Base-by-base conservation (phyloP, 2,888 invertebrate species). In the Hetaerina titia region DNA sequence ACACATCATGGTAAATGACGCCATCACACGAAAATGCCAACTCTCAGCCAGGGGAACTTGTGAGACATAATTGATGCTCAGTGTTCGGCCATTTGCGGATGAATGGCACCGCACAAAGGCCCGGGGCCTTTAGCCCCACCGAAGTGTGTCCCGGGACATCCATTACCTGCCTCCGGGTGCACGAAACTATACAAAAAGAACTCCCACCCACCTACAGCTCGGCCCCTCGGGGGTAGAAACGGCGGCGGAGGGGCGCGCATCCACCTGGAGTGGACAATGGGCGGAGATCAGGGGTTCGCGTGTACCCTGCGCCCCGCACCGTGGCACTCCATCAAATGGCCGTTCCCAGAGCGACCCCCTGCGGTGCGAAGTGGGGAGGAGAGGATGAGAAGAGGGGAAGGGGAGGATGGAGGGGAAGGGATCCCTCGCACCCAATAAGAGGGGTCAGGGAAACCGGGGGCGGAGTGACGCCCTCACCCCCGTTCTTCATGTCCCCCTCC, bases 291-390 rank as follows among this genome's bases (percentile, higher is more conserved):
- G n/a, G 69, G n/a, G n/a, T 22, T 13, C n/a, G 22, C 9, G 22
- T 69, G n/a, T 6, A 7, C 22, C 69, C 69, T 22, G n/a, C n/a
- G n/a, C 19, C 69, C 69, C 69, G 45, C n/a, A 22, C 22, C 0
- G n/a, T n/a, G 31, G 31, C 81, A 31, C 81, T 81, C 81, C 25
- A 81, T 81, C 81, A 81, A 81, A 81, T 4, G 81, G 25, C 31
- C 81, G 81, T 74, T 81, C 81, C 81, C 31, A 81, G 25, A 31
- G 81, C 31, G 81, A 81, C 81, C 81, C 81, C 81, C 81, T 81
- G 31, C 31, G 15, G 81, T 13, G 81, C 19, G 69, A 25, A 25
- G 22, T 17, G 74, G 74, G 25, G 45, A 45, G 45, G 45, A 45
- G 45, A 45, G 45, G 45, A 45, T 45, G 45, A 45, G 45, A 45